Percentiles rank a stretch among this genome's conserved stretches.
These are phyloP conservation scores for Siniperca undulata DNA, from an alignment of 2,797 vertebrate species.

Conservation along the genomic window DNA sequence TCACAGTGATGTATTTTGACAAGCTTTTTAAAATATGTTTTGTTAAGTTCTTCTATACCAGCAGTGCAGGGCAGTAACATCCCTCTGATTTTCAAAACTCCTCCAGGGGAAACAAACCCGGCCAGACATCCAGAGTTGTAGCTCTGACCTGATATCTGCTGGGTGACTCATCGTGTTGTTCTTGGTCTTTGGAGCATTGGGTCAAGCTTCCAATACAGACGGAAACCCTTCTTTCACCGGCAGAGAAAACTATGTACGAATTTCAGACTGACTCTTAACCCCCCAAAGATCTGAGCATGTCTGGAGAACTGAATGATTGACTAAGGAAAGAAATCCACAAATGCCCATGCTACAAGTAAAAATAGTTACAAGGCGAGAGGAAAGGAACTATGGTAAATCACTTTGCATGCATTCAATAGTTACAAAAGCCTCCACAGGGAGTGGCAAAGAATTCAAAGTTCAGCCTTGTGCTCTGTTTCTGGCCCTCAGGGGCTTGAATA, in stretches of 20 bases:
- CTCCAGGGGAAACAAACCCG: constrained; percentile 10
- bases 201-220: constrained; percentile 36
- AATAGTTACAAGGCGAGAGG: constrained; percentile 4
- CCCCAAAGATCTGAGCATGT: background rate
- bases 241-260: constrained; percentile 9
- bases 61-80: constrained; percentile 11
- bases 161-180: constrained; percentile 54
- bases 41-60: constrained; percentile 7
- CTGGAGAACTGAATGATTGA: constrained; percentile 10
- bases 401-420: constrained; percentile 38
- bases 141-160: constrained; percentile 59
- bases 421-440: constrained; percentile 38
- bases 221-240: constrained; percentile 32
- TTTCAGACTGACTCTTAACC: constrained; percentile 24
- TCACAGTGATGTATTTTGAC: constrained; percentile 36
- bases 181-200: constrained; percentile 22
- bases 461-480: constrained; percentile 34
- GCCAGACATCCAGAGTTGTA: constrained; percentile 31
- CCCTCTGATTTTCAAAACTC: constrained; percentile 7
- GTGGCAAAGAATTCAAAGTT: constrained; percentile 40
- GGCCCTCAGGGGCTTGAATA: constrained; percentile 41
- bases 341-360: constrained; percentile 9
- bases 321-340: constrained; percentile 19
- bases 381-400: constrained; percentile 40
- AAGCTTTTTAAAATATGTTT: constrained; percentile 23